A percentile compares a stretch with the other conserved stretches of the same genome.
These are phyloP conservation scores for Ictalurus punctatus DNA, from an alignment of 2,113 vertebrate species.

Conservation along the genomic window DNA sequence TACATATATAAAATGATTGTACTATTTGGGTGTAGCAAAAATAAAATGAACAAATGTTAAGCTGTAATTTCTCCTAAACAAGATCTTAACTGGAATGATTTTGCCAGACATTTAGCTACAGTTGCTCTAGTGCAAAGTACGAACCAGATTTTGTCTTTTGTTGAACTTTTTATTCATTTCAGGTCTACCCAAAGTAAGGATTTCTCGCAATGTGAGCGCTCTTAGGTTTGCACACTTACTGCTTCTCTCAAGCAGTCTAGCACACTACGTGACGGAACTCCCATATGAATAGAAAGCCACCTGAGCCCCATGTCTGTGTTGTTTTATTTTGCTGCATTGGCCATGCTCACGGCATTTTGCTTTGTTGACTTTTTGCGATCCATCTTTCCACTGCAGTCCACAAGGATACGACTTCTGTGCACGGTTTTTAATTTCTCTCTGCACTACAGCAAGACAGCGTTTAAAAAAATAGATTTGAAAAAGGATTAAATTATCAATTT, in stretches of 20 bases:
- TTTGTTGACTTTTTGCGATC: constrained; percentile 18
- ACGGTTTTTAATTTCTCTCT: not conserved
- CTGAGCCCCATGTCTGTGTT: not conserved
- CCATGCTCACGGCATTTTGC: constrained; percentile 32
- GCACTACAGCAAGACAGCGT: not conserved
- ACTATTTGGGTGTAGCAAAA: not conserved
- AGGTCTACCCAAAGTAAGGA: not conserved
- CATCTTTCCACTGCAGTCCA: constrained; percentile 16
- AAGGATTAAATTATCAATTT: constrained; percentile 18
- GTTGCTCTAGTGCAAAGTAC: not conserved
- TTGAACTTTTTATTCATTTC: not conserved
- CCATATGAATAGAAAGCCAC: not conserved
- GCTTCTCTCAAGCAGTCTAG: not conserved
- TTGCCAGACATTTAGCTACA: not conserved
- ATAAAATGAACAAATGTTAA: not conserved
- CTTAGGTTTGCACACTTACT: not conserved
- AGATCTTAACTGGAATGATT: not conserved
- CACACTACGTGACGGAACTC: not conserved
- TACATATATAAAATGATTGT: not conserved
- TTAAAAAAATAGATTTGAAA: not conserved
- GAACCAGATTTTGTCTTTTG: not conserved
- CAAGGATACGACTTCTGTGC: not conserved
- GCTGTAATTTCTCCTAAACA: not conserved
- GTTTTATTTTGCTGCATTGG: constrained; percentile 17
- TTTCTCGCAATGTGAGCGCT: not conserved